Conservation (phyloP, 2,797 vertebrate genomes). For the Limnodromus scolopaceus region DNA sequence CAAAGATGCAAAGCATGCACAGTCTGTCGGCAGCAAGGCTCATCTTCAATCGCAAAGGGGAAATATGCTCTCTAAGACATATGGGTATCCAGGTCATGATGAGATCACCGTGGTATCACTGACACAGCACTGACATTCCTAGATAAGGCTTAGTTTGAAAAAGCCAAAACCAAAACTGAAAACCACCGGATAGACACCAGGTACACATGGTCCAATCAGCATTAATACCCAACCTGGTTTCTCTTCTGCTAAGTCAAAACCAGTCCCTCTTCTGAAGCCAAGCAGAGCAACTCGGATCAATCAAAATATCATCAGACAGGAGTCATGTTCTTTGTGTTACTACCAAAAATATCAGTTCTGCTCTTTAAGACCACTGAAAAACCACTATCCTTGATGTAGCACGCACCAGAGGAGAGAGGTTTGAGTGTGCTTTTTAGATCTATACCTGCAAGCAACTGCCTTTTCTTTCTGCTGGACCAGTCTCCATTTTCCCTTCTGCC, state of each 20-base stretch:
- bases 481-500: not conserved
- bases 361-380: not conserved
- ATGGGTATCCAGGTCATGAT: not conserved
- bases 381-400: not conserved
- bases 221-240: not conserved
- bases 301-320: not conserved
- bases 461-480: not conserved
- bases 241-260: not conserved
- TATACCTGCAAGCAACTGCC: not conserved
- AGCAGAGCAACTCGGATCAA: not conserved
- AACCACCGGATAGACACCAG: not conserved
- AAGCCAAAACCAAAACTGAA: conserved; percentile 11
- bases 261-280: not conserved
- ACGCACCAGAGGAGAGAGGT: not conserved
- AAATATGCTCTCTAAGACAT: not conserved
- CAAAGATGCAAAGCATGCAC: not conserved
- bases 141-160: not conserved
- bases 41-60: not conserved
- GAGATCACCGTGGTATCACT: not conserved
- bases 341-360: not conserved
- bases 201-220: not conserved
- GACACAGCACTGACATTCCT: not conserved
- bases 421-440: not conserved
- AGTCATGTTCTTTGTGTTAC: not conserved
- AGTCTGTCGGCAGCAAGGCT: not conserved